phyloP scores from a whole-genome alignment of 2,797 vertebrate species.

The Phalloptychus januarius region DNA sequence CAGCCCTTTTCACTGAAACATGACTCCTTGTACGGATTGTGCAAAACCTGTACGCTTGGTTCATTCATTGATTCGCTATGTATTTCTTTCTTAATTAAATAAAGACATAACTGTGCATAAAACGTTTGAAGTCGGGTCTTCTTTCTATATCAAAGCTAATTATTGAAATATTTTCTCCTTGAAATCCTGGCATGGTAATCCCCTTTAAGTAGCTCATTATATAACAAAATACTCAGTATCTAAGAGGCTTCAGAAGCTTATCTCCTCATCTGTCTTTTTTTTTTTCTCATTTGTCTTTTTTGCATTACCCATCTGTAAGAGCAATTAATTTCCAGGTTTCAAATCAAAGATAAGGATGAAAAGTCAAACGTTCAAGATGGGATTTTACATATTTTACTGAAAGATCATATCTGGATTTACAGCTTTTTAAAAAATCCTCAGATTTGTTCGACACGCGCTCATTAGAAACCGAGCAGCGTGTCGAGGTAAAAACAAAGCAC shows the following conservation, averaged over 20 bases:
- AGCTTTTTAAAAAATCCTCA: neutral
- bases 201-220: constrained; percentile 21
- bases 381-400: neutral
- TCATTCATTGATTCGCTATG: constrained; percentile 10
- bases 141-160: neutral
- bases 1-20: neutral
- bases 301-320: constrained; percentile 4
- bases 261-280: constrained; percentile 5
- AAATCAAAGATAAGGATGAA: constrained; percentile 7
- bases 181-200: constrained; percentile 19
- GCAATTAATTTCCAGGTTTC: constrained; percentile 5
- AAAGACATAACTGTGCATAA: constrained; percentile 33
- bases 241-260: constrained; percentile 16
- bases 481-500: constrained; percentile 15
- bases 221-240: constrained; percentile 7
- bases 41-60: neutral
- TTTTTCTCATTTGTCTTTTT: neutral
- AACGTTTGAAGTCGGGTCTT: constrained; percentile 34
- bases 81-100: constrained; percentile 42
- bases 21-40: constrained; percentile 1
- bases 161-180: constrained; percentile 12
- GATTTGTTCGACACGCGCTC: neutral
- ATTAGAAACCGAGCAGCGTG: constrained; percentile 6
- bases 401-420: neutral
- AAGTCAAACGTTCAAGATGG: neutral